Conservation (phyloP, 2,113 vertebrate species). For the Mirza zaza region DNA sequence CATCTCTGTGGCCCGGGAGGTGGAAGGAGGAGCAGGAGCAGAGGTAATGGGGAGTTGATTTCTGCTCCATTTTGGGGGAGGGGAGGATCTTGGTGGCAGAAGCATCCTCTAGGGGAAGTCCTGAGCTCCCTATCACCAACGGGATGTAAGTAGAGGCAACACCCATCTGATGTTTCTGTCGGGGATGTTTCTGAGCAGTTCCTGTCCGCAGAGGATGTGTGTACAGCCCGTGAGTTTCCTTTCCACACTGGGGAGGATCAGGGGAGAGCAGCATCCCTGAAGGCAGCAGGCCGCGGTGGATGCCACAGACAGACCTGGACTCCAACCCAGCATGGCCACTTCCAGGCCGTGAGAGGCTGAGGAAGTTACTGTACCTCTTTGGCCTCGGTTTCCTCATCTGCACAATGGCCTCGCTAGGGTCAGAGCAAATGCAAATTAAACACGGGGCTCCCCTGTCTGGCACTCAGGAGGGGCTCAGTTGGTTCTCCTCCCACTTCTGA, state of each 20-base stretch:
- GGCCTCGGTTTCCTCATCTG: background rate
- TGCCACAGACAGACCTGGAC: no score
- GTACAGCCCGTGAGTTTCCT: fast-evolving
- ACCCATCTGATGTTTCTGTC: background rate
- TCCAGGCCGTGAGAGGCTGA: background rate
- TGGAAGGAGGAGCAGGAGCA: background rate
- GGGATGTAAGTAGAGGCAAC: background rate
- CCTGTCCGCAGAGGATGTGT: background rate
- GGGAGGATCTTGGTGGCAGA: background rate
- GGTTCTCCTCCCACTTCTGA: background rate
- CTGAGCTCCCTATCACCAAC: background rate
- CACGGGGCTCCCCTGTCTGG: fast-evolving
- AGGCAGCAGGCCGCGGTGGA: background rate
- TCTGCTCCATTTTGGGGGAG: background rate
- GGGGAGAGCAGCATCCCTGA: fast-evolving
- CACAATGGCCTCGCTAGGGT: background rate
- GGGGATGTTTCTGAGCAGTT: background rate
- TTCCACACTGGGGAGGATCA: background rate
- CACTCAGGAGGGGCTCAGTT: background rate
- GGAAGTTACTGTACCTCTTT: background rate
- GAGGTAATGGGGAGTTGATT: background rate
- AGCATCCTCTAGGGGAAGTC: background rate
- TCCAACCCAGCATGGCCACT: background rate
- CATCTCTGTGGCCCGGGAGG: background rate
- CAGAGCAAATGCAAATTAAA: no score